Evolutionary conservation across 2,888 invertebrate species (phyloP), one percentile per base, ranked within the genome.

Genomic region (Mimumesa dahlbomi): DNA sequence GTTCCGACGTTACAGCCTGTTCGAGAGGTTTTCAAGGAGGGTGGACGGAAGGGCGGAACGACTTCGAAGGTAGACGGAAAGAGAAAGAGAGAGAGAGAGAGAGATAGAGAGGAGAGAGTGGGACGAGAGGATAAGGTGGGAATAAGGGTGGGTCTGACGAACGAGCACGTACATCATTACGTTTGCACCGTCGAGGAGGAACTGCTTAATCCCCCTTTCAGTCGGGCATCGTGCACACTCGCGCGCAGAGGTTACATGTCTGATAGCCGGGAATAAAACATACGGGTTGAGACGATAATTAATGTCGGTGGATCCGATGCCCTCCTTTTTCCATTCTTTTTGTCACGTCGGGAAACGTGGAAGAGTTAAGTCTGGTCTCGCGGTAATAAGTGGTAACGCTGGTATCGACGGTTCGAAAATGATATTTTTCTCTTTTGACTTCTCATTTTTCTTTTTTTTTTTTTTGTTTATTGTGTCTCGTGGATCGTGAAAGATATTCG

Each of bases 141-240:
- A 36, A 52, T 38, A 18, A 62, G 57, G 67, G 71, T 34, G 50
- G 66, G 54, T 54, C 54, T 50, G 52, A 52, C 40, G 53, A 53
- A 67, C 74, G 68, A 70, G 65, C 64, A 69, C 79, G 74, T 79
- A 70, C 77, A 62, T 75, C 79, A 68, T 78, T 78, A 77, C 69
- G 67, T 75, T 72, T 72, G 70, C 72, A 63, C 52, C 52, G 64
- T 54, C 61, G 66, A 64, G 53, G 43, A 46, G 65, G 58, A 69
- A 73, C 66, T 61, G 77, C 59, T 68, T 76, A 76, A 76, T 68
- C 45, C 52, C 49, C 46, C 45, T 65, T 70, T 69, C 65, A 43
- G 31, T 43, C 54, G 58, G 48, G 40, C 56, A 59, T 56, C 71
- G 45, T 31, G 45, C 38, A 54, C 62, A 43, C 54, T 56, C 49